A percentile compares a stretch with the other conserved stretches of the same genome.
These are phyloP conservation scores for Diplogasteroides magnus DNA, from an alignment of 1,140 invertebrate species.

Conservation along the genomic window DNA sequence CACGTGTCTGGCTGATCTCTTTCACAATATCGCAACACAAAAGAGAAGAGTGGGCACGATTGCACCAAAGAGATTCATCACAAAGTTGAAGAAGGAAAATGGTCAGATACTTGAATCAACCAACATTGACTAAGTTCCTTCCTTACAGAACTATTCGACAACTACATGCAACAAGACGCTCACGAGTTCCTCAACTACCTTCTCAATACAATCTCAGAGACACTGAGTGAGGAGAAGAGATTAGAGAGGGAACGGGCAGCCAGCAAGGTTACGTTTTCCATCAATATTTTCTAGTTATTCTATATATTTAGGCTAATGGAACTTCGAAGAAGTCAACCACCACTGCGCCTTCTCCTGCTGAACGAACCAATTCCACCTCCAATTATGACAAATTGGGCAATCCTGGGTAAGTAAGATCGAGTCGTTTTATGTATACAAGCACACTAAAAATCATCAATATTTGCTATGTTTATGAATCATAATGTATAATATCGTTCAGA, in stretches of 20 bases:
- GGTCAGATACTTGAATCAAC: constrained; percentile 61
- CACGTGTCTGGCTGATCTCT: constrained; percentile 93
- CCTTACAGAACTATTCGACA: constrained; percentile 91
- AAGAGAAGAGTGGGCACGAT: constrained; percentile 99
- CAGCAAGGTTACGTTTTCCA: background rate
- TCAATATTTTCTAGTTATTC: background rate
- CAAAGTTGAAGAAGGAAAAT: constrained; percentile 94
- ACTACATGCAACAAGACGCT: constrained; percentile 99
- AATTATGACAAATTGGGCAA: too few species aligned
- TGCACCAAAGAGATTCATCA: constrained; percentile 98
- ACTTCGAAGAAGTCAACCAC: too few species aligned
- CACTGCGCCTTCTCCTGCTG: constrained; percentile 3
- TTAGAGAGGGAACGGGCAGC: constrained; percentile 17
- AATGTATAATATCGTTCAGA: too few species aligned
- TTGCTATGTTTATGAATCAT: too few species aligned
- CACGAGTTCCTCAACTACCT: constrained; percentile 99
- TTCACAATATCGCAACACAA: constrained; percentile 96
- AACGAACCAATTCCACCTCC: constrained; percentile 12
- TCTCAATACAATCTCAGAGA: constrained; percentile 73
- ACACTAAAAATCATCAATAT: too few species aligned
- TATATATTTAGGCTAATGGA: too few species aligned
- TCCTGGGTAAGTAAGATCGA: too few species aligned
- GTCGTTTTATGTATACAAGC: too few species aligned
- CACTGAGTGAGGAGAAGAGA: constrained; percentile 70
- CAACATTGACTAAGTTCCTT: constrained; percentile 38